Evolutionary conservation across 2,113 vertebrate genomes (phyloP).

Genomic region (Phainopepla nitens): DNA sequence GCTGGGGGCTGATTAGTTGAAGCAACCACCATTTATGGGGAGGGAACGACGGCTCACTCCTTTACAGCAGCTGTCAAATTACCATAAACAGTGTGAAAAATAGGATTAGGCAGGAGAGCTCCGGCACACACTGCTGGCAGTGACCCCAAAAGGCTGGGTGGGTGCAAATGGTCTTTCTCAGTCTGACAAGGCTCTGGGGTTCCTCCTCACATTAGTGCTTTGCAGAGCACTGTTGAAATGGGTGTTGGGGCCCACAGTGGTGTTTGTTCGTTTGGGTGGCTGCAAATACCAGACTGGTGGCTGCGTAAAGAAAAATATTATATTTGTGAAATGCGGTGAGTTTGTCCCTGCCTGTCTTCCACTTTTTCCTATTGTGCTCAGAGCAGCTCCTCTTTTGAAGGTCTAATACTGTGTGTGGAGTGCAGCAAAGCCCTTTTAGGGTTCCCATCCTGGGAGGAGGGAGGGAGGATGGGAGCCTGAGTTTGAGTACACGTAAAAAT

Average conservation of each 20-base stretch:
- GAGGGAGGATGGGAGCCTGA: background rate
- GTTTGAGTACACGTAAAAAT: background rate
- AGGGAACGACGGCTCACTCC: background rate
- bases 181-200: background rate
- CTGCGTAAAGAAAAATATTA: accelerated
- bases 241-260: background rate
- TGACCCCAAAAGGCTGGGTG: background rate
- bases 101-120: background rate
- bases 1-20: background rate
- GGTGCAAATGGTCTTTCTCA: background rate
- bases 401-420: background rate
- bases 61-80: background rate
- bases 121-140: background rate
- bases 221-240: accelerated
- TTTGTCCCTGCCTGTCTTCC: background rate
- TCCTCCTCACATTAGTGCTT: background rate
- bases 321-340: background rate
- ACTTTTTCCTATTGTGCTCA: background rate
- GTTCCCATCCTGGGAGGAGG: background rate
- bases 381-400: background rate
- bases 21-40: constrained; percentile 21
- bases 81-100: background rate
- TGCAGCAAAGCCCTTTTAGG: background rate
- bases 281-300: background rate
- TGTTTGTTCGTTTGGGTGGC: background rate